phyloP scores from a whole-genome alignment of 2,888 invertebrate genomes.

The Esperia sulphurella region DNA sequence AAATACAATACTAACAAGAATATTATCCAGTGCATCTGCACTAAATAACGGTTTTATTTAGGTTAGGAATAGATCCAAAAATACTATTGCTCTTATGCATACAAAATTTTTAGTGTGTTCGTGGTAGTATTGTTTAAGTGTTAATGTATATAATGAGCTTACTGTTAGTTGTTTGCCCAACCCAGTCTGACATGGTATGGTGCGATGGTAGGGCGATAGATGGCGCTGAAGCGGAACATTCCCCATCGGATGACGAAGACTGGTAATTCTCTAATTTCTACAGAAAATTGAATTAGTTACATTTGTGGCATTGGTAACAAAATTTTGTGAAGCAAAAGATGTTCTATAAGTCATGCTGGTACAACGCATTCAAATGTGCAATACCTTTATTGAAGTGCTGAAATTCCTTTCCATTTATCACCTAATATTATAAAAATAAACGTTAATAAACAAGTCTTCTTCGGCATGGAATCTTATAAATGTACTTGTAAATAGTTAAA shows the following conservation, averaged over 20 bases:
- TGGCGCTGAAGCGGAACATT: conserved; percentile 82
- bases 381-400: conserved; percentile 50
- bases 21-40: background rate
- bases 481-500: too few relatives aligned
- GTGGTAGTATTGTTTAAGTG: conserved; percentile 1
- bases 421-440: conserved; percentile 48
- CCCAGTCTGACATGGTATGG: conserved; percentile 87
- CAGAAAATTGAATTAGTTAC: conserved; percentile 27
- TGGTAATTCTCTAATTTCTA: conserved; percentile 73
- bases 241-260: conserved; percentile 81
- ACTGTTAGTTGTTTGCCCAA: conserved; percentile 93
- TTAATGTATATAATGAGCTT: conserved; percentile 41
- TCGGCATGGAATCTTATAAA: too few relatives aligned
- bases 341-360: conserved; percentile 21
- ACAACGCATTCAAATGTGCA: conserved; percentile 8
- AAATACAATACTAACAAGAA: background rate
- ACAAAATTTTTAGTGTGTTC: background rate
- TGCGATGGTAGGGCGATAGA: conserved; percentile 76
- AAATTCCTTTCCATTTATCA: conserved; percentile 47
- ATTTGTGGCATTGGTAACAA: background rate
- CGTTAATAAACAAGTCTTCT: too few relatives aligned
- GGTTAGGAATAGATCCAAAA: too few relatives aligned
- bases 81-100: too few relatives aligned
- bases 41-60: background rate
- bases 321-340: background rate